phyloP scores from a whole-genome alignment of 2,888 invertebrate species.

The Eilema sororculum region DNA sequence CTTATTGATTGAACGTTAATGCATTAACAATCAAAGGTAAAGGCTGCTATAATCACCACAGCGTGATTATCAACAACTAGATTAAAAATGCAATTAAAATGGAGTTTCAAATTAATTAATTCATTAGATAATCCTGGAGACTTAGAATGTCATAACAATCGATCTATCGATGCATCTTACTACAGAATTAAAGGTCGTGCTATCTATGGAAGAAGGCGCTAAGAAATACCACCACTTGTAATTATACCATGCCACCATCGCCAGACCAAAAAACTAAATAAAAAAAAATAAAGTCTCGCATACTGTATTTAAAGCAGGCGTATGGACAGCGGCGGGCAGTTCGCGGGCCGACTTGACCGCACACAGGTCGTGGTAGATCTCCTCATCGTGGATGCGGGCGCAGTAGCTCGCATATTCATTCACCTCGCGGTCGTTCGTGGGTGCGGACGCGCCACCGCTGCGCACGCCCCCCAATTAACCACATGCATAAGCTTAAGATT shows the following conservation, averaged over 20 bases:
- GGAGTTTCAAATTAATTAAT: not conserved
- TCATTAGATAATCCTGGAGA: not conserved
- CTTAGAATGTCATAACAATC: not conserved
- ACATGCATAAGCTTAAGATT: slow-evolving; percentile 49
- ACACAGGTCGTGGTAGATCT: slow-evolving; percentile 98
- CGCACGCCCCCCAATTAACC: slow-evolving; percentile 60
- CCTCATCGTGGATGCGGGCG: slow-evolving; percentile 93
- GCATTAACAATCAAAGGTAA: not conserved
- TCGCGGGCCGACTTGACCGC: slow-evolving; percentile 88
- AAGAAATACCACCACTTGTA: slow-evolving; percentile 24
- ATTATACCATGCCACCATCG: slow-evolving; percentile 44
- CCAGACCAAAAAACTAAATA: slow-evolving; percentile 46
- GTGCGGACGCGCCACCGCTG: slow-evolving; percentile 71
- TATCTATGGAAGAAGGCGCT: not conserved
- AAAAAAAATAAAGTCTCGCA: slow-evolving; percentile 65
- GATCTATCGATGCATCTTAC: not conserved
- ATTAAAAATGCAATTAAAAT: not conserved
- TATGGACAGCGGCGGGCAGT: slow-evolving; percentile 80
- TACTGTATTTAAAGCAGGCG: slow-evolving; percentile 84
- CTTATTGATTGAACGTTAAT: not conserved
- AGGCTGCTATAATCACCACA: not conserved
- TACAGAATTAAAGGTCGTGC: not conserved
- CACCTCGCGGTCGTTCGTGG: slow-evolving; percentile 69
- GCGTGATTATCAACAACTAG: not conserved
- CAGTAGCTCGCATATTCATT: slow-evolving; percentile 90